phyloP scores from a whole-genome alignment of 2,797 vertebrate genomes.

The Macropodus opercularis region DNA sequence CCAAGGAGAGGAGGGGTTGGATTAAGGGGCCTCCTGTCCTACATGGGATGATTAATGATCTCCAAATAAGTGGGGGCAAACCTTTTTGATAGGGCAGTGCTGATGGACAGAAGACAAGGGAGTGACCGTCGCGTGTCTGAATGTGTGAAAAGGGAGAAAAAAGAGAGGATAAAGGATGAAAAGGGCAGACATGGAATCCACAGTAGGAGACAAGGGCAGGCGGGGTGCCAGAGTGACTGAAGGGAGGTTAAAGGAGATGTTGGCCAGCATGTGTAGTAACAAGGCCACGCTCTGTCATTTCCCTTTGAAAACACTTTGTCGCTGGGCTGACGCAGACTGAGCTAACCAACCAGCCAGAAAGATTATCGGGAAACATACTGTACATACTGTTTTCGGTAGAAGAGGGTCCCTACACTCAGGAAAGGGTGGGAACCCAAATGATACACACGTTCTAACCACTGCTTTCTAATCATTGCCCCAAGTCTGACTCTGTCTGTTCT shows the following conservation, averaged over 20 bases:
- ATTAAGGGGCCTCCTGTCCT: conserved; percentile 82
- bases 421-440: conserved; percentile 67
- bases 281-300: conserved; percentile 63
- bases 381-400: conserved; percentile 29
- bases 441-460: conserved; percentile 48
- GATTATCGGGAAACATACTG: conserved; percentile 40
- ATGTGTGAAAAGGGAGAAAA: conserved; percentile 58
- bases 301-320: conserved; percentile 55
- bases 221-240: conserved; percentile 56
- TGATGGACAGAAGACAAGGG: conserved; percentile 74
- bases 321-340: conserved; percentile 39
- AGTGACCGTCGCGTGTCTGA: conserved; percentile 64
- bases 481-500: conserved; percentile 48
- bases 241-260: conserved; percentile 66
- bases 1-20: conserved; percentile 58
- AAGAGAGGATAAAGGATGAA: conserved; percentile 51
- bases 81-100: conserved; percentile 66
- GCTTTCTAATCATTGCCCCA: conserved; percentile 70
- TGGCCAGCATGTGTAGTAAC: conserved; percentile 49
- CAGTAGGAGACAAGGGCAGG: conserved; percentile 52
- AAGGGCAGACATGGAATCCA: conserved; percentile 46
- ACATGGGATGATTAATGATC: conserved; percentile 84
- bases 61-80: conserved; percentile 73
- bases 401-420: conserved; percentile 43
- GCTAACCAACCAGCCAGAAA: conserved; percentile 41